Percentiles rank a stretch among this genome's conserved stretches.
phyloP scores from a whole-genome alignment of 2,888 invertebrate genomes.

The Perizoma flavofasciatum region DNA sequence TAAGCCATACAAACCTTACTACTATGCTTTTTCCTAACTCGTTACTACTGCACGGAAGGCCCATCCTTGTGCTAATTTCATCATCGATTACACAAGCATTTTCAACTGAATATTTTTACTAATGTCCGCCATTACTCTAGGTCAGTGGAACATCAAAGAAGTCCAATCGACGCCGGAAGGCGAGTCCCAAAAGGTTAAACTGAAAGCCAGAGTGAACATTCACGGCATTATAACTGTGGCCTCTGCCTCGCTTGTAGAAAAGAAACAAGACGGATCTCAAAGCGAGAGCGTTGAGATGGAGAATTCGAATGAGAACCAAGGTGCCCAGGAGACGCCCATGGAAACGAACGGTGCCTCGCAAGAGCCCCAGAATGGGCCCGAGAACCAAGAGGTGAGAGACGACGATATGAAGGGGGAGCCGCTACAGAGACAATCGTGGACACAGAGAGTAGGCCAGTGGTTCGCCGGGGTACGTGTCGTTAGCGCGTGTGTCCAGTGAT shows the following conservation, averaged over 20 bases:
- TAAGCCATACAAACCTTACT: neutral
- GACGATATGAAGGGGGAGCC: constrained; percentile 73
- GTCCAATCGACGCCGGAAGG: constrained; percentile 94
- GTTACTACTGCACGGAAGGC: too few species aligned
- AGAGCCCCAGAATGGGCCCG: constrained; percentile 73
- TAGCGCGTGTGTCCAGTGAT: constrained; percentile 71
- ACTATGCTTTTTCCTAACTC: too few species aligned
- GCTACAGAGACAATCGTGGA: constrained; percentile 86
- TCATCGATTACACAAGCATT: constrained; percentile 5
- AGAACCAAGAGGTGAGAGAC: constrained; percentile 80
- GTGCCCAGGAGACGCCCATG: constrained; percentile 69
- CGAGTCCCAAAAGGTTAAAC: constrained; percentile 97
- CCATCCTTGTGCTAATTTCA: constrained; percentile 13
- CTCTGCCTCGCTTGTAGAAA: constrained; percentile 93
- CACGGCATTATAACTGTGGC: constrained; percentile 96
- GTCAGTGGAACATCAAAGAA: constrained; percentile 90
- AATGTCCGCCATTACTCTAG: constrained; percentile 62
- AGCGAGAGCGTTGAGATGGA: constrained; percentile 75
- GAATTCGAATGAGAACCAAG: constrained; percentile 72
- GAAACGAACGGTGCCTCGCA: constrained; percentile 79
- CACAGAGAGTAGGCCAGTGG: constrained; percentile 88
- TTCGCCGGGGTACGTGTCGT: constrained; percentile 87
- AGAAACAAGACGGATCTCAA: constrained; percentile 83
- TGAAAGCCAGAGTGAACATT: constrained; percentile 96
- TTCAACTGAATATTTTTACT: constrained; percentile 6